phyloP scores from a whole-genome alignment of 2,888 invertebrate genomes.

The Drosophila pseudotakahashii region DNA sequence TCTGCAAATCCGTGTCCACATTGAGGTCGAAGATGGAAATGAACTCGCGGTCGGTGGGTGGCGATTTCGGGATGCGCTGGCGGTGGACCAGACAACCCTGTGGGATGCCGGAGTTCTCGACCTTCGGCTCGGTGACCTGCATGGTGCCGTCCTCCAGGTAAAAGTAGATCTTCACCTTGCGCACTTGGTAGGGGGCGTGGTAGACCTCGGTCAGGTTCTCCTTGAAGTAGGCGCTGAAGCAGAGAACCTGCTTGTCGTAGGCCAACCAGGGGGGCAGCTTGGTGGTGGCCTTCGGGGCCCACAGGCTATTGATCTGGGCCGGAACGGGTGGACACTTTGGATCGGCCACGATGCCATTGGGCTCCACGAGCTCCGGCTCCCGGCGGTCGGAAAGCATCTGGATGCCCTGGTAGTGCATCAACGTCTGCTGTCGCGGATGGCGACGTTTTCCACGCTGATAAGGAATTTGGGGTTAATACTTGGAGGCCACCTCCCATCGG shows the following conservation, averaged over 20 bases:
- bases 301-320: constrained; percentile 88
- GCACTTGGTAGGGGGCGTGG: constrained; percentile 88
- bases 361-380: constrained; percentile 86
- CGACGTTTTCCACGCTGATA: constrained; percentile 84
- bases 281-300: constrained; percentile 90
- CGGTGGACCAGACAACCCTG: constrained; percentile 93
- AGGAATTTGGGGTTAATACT: neutral
- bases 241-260: constrained; percentile 92
- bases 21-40: constrained; percentile 95
- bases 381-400: constrained; percentile 87
- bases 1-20: constrained; percentile 91
- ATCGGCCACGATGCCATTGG: constrained; percentile 84
- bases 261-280: constrained; percentile 94
- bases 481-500: neutral
- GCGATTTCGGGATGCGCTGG: constrained; percentile 91
- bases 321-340: constrained; percentile 83
- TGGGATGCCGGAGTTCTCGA: constrained; percentile 92
- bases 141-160: constrained; percentile 96
- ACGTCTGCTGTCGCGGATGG: constrained; percentile 84
- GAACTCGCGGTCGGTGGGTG: constrained; percentile 90
- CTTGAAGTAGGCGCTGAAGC: constrained; percentile 83
- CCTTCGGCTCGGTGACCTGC: constrained; percentile 92
- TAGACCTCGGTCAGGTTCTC: constrained; percentile 89
- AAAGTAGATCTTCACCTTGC: constrained; percentile 93
- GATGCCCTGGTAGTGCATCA: constrained; percentile 87